Base-by-base conservation (phyloP, 2,113 vertebrate species). In the Okapia johnstoni region DNA sequence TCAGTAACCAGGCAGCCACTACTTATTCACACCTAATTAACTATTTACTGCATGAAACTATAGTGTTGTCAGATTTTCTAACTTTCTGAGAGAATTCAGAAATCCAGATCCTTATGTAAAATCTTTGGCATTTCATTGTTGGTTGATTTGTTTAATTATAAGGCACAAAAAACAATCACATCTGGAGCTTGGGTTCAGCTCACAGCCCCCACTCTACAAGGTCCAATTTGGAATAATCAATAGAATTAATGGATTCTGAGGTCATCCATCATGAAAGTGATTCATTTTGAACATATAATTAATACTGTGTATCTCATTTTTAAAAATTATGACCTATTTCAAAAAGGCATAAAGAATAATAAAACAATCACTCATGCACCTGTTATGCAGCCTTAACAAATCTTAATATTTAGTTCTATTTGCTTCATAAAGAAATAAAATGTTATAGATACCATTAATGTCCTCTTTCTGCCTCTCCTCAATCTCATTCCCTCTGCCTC, bases 371-470 rank as follows among this genome's bases (percentile, higher is more conserved):
- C 46, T 96, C 89, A 92, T 93, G 60, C 13, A 88, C 33, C 48
- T 86, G 50, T 43, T 61, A 40, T 55, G 28, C 3, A 46, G 43
- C 58, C 60, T 90, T 60, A 89, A 58, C 40, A 84, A 85, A 93
- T 73, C 50, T 93, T 96, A 96, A 85, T 90, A 91, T 96, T 90
- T 79, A 92, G 16, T 57, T 93, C 84, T 66, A 95, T 96, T 87
- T 92, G 48, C 46, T 97, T 96, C 43, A 93, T 54, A 88, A 97
- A 84, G 5, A 90, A 96, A 90, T 52, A 94, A 95, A 97, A 97
- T 85, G 12, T 54, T 87, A 87, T 52, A 13, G 21, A 87, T 48
- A 55, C 6, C 50, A 93, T 85, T 92, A 91, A 86, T 50, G 48
- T 25, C 57, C 10, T 92, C 33, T 92, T 87, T 86, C 36, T 61